A percentile compares a stretch with the other conserved stretches of the same genome.
phyloP scores from a whole-genome alignment of 2,888 invertebrate species.

The Drosophila pseudotalamancana region DNA sequence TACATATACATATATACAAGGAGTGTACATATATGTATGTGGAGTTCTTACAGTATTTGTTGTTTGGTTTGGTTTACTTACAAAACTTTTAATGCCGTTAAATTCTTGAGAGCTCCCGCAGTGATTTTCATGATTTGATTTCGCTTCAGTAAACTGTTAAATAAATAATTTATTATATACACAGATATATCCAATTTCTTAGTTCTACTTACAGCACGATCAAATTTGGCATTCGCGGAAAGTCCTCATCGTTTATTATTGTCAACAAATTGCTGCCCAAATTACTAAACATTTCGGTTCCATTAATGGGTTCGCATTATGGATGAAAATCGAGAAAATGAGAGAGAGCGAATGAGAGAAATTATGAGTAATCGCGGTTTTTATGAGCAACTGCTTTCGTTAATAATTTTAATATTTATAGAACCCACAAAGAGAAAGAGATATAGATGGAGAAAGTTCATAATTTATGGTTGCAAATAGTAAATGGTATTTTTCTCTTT shows the following conservation, averaged over 20 bases:
- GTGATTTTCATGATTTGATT: conserved; percentile 93
- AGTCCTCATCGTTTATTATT: conserved; percentile 88
- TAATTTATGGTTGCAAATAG: conserved; percentile 26
- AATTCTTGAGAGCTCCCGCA: conserved; percentile 91
- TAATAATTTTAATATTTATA: conserved; percentile 22
- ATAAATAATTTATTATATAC: conserved; percentile 70
- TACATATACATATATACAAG: conserved; percentile 17
- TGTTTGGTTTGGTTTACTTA: conserved; percentile 87
- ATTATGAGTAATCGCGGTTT: conserved; percentile 38
- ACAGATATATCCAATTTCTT: not conserved
- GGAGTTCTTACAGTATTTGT: conserved; percentile 56
- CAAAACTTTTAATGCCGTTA: conserved; percentile 92
- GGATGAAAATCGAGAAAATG: conserved; percentile 3
- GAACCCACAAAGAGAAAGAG: not conserved
- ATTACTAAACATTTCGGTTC: conserved; percentile 85
- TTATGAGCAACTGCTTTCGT: conserved; percentile 26
- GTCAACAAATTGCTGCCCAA: conserved; percentile 90
- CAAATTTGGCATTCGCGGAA: conserved; percentile 89
- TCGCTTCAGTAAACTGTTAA: conserved; percentile 91
- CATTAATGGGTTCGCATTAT: conserved; percentile 43
- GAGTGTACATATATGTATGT: conserved; percentile 15
- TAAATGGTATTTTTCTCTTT: conserved; percentile 26
- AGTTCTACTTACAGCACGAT: conserved; percentile 91
- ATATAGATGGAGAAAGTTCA: conserved; percentile 4
- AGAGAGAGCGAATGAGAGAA: conserved; percentile 6